Base-by-base conservation (phyloP, 2,888 invertebrate genomes). In the Cenopis cana region DNA sequence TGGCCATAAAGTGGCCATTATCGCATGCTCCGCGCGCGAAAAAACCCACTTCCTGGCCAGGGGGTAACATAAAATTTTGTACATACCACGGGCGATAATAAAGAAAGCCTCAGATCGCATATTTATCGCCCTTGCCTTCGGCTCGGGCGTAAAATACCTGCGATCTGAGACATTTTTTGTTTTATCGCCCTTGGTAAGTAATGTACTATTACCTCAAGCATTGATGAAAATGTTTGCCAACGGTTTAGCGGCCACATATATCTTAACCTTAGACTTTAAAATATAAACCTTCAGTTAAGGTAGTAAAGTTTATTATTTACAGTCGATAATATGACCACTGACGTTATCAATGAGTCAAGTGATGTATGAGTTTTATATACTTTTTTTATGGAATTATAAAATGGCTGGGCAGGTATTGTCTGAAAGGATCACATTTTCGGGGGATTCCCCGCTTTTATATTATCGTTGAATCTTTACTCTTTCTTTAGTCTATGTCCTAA, bases 301-400 rank as follows among this genome's bases (percentile, higher is more conserved):
- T 38, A 49, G 49, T 67, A 71, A 60, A 61, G 55, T 49, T 49
- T 17, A 36, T 66, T 55, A 55, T 71, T 56, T 10, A 24, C n/a
- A n/a, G 55, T 52, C 60, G 49, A 56, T 55, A 66, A 59, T 38
- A 36, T 59, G 11, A 55, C 33, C 54, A 68, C 77, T 84, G 81
- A 82, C 82, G 81, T 77, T 82, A 83, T 81, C 78, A 76, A 74
- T 84, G 85, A 85, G 74, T 84, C 84, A 85, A 36, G 59, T 59
- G 55, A 66, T 61, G n/a, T n/a, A 66, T 17, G 38, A 50, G 18
- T 67, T 67, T 60, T 36, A 52, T 59, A 36, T 11, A 33, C 54
- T 70, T 66, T 65, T 65, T 65, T 29, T 69, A 18, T 59, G 20
- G 50, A 65, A 65, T 49, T 59, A 18, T 57, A 24, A 56, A 20